A percentile compares a stretch with the other conserved stretches of the same genome.
These are phyloP conservation scores for Cathartes aura DNA, from an alignment of 2,113 vertebrate species.

Conservation along the genomic window DNA sequence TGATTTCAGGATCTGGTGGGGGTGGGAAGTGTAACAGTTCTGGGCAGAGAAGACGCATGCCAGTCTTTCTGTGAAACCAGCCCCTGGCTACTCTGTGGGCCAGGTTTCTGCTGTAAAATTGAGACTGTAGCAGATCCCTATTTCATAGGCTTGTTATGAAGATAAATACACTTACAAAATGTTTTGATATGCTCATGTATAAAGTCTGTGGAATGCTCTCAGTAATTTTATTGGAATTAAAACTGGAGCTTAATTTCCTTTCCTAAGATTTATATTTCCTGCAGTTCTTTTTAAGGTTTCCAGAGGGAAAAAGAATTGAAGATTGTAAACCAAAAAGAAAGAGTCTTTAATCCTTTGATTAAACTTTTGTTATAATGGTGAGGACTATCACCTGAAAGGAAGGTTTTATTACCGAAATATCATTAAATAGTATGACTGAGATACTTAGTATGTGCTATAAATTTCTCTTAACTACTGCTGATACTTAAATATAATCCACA, in stretches of 20 bases:
- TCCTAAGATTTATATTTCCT: constrained; percentile 16
- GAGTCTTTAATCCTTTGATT: constrained; percentile 50
- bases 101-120: not conserved
- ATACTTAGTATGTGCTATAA: not conserved
- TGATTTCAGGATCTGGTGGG: not conserved
- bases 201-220: not conserved
- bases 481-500: constrained; percentile 14
- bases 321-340: constrained; percentile 39
- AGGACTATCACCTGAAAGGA: not conserved
- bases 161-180: not conserved
- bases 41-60: not conserved
- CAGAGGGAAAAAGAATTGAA: constrained; percentile 22
- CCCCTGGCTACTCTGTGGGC: not conserved
- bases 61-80: not conserved
- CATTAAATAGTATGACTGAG: constrained; percentile 16
- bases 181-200: not conserved
- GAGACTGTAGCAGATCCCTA: not conserved
- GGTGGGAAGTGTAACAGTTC: not conserved
- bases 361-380: constrained; percentile 13
- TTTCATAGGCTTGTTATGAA: not conserved
- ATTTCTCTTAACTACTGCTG: constrained; percentile 10
- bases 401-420: constrained; percentile 29
- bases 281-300: constrained; percentile 16
- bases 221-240: constrained; percentile 22
- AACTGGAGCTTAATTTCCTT: constrained; percentile 4